phyloP scores from a whole-genome alignment of 2,113 vertebrate species.

The Sinosuthora webbiana region DNA sequence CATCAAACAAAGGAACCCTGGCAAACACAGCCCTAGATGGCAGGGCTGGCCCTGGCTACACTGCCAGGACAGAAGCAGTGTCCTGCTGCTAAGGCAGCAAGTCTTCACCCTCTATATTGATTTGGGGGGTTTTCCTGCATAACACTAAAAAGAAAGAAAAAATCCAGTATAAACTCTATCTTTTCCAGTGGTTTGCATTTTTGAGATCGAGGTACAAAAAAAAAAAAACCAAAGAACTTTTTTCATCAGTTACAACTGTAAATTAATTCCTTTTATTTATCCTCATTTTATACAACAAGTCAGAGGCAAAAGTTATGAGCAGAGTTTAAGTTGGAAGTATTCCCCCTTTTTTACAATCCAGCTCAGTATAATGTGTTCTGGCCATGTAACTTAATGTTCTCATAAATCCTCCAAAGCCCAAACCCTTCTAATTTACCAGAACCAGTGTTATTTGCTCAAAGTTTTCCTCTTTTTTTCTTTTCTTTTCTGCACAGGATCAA shows the following conservation, averaged over 20 bases:
- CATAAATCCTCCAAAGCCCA: background rate
- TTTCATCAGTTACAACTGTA: background rate
- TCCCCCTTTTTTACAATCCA: background rate
- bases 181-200: background rate
- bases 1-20: background rate
- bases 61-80: background rate
- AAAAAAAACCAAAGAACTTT: background rate
- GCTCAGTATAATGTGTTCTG: background rate
- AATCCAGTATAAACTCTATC: background rate
- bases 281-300: background rate
- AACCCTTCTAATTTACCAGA: background rate
- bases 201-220: background rate
- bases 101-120: background rate
- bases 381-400: background rate
- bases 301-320: background rate
- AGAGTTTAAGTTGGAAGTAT: background rate
- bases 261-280: background rate
- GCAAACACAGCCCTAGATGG: background rate
- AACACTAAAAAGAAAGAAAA: background rate
- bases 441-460: background rate
- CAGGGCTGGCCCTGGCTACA: background rate
- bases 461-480: background rate
- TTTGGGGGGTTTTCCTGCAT: fast-evolving
- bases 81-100: background rate
- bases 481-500: background rate